These are phyloP conservation scores for Harpalus rubripes DNA, from an alignment of 2,888 invertebrate genomes.

Conservation along the genomic window DNA sequence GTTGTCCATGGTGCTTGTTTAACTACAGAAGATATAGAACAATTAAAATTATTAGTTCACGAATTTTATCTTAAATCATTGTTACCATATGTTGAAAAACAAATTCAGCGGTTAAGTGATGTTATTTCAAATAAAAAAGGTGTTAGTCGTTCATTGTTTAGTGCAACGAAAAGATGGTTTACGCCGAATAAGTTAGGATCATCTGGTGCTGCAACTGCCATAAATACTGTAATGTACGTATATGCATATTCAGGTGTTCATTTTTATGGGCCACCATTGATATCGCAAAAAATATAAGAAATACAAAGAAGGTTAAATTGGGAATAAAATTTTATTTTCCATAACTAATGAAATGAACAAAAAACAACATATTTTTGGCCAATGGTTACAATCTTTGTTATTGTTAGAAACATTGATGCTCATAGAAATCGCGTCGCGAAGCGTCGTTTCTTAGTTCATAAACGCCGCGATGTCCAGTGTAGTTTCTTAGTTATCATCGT, in stretches of 20 bases:
- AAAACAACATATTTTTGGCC: too few relatives aligned
- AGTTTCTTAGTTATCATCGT: too few relatives aligned
- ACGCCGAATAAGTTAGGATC: conserved; percentile 92
- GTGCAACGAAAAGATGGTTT: conserved; percentile 97
- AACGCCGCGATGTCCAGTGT: too few relatives aligned
- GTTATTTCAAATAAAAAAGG: conserved; percentile 92
- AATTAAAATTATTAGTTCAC: conserved; percentile 89
- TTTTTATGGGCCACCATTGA: neutral
- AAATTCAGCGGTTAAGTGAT: conserved; percentile 89
- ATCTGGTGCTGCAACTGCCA: conserved; percentile 82
- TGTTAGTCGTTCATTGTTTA: conserved; percentile 94
- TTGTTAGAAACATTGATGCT: too few relatives aligned
- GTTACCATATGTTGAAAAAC: conserved; percentile 94
- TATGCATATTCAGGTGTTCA: neutral
- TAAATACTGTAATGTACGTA: conserved; percentile 91
- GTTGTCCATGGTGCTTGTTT: conserved; percentile 87
- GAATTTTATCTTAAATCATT: conserved; percentile 93
- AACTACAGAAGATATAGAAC: conserved; percentile 90
- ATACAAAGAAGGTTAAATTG: too few relatives aligned
- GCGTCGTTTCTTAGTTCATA: too few relatives aligned
- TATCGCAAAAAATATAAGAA: too few relatives aligned
- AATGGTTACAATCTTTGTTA: too few relatives aligned
- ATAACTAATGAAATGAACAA: too few relatives aligned
- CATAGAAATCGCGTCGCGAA: too few relatives aligned
- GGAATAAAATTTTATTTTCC: too few relatives aligned